Base-by-base conservation (phyloP, 2,888 invertebrate species). In the Stratiomys singularior region DNA sequence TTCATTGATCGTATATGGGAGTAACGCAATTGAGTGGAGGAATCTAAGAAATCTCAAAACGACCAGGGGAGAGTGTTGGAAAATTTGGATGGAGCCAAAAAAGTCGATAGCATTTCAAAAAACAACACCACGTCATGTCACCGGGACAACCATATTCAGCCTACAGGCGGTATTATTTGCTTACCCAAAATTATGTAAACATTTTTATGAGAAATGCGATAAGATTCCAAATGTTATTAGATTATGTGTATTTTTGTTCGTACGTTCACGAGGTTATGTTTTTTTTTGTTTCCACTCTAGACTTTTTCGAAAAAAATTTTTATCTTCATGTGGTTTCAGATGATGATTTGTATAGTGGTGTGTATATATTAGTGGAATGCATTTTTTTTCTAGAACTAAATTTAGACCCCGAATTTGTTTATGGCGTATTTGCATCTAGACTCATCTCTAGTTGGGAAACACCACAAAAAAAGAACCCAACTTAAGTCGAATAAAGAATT, bases 131-230 rank as follows among this genome's bases (percentile, higher is more conserved):
- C 69, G 58, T 74, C 74, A 74, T 74, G 74, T 74, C 74, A 74
- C 74, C 58, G 44, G 60, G 74, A 15, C 66, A 37, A 37, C 37
- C 37, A 37, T 37, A 37, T 47, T 21, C 66, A 69, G 25, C 60
- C 74, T 74, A 74, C 74, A 74, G 58, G 74, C 74, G 74, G 74
- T 58, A 30, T 60, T 74, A 74, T 74, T 74, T 74, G 74, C 74
- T 74, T 74, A 74, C 74, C 37, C 58, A 74, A 58, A 74, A 60
- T 74, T 74, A 58, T 60, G 60, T 74, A 74, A 74, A 74, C 74
- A 74, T 74, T 74, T 74, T 74, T 74, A 74, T 74, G 74, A 74
- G 74, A 74, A 74, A 74, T 74, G 74, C 60, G 74, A 74, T 74
- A 74, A 74, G 74, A 58, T 74, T 74, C 58, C 23, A 74, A 74